These are phyloP conservation scores for Nyctibius bracteatus DNA, from an alignment of 2,113 vertebrate species.

Conservation along the genomic window DNA sequence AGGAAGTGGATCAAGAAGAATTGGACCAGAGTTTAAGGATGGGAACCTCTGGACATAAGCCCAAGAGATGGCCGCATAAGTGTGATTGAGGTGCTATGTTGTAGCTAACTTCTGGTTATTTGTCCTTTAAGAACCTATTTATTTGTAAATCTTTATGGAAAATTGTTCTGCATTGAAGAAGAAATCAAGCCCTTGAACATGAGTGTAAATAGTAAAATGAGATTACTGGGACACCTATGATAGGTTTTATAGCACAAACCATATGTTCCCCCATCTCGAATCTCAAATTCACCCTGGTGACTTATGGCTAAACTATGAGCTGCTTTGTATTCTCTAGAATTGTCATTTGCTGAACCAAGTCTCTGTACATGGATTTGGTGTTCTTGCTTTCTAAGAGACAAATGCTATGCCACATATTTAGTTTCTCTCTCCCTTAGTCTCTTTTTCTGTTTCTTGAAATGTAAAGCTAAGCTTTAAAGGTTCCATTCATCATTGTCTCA, in stretches of 20 bases:
- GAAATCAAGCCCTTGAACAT: not conserved
- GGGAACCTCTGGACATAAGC: not conserved
- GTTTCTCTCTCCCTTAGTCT: not conserved
- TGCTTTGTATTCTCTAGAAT: not conserved
- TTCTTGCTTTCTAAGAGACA: not conserved
- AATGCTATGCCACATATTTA: not conserved
- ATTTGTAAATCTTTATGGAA: not conserved
- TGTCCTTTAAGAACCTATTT: not conserved
- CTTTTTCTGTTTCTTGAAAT: slow-evolving; percentile 4
- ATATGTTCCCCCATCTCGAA: not conserved
- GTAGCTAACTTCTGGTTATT: not conserved
- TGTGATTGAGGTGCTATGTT: not conserved
- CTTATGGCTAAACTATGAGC: not conserved
- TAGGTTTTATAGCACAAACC: not conserved
- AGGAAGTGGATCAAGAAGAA: not conserved
- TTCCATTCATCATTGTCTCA: not conserved
- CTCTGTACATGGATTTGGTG: not conserved
- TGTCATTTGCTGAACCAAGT: not conserved
- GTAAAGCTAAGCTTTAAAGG: slow-evolving; percentile 20
- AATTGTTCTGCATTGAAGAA: not conserved
- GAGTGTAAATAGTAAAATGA: not conserved
- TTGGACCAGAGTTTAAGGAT: not conserved
- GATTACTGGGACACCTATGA: not conserved
- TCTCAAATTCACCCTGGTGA: not conserved
- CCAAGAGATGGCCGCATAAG: not conserved